Evolutionary conservation across 1,140 invertebrate genomes (phyloP).

Genomic region (Eurosta solidaginis): DNA sequence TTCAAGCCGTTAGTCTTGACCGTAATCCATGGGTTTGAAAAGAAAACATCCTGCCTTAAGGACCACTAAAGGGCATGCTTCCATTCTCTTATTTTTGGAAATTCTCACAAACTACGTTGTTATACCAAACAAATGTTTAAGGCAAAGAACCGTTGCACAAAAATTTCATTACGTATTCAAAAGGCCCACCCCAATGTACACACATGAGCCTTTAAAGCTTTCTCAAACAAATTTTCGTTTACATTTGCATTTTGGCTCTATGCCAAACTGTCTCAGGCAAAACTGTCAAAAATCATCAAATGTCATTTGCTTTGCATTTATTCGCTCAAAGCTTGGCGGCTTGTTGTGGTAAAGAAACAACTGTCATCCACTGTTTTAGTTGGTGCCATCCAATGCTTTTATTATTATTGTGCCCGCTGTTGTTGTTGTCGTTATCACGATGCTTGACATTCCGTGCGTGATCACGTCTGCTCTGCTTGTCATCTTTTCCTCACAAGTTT

Average conservation of each 20-base stretch:
- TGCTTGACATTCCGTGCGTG: background rate
- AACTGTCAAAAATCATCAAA: conserved; percentile 27
- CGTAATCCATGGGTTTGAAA: too few relatives aligned
- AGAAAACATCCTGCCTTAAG: too few relatives aligned
- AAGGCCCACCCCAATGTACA: too few relatives aligned
- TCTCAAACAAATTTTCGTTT: background rate
- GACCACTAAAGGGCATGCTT: too few relatives aligned
- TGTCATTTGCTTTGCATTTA: conserved; percentile 12
- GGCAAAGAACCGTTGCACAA: too few relatives aligned
- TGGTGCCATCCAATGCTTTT: background rate
- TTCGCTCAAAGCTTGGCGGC: background rate
- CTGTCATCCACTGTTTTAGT: background rate
- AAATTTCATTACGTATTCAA: too few relatives aligned
- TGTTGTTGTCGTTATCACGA: background rate
- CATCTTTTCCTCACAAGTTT: background rate
- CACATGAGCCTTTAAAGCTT: too few relatives aligned
- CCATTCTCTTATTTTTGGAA: too few relatives aligned
- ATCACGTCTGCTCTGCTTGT: background rate
- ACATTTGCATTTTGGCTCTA: conserved; percentile 19
- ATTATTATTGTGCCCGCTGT: background rate
- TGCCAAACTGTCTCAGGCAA: conserved; percentile 21
- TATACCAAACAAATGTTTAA: too few relatives aligned
- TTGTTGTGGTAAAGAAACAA: background rate
- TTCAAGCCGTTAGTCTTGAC: too few relatives aligned
- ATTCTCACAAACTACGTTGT: too few relatives aligned